Evolutionary conservation across 2,113 vertebrate species (phyloP), one percentile per base, ranked within the genome.

Genomic region (Thinocorus orbignyianus): DNA sequence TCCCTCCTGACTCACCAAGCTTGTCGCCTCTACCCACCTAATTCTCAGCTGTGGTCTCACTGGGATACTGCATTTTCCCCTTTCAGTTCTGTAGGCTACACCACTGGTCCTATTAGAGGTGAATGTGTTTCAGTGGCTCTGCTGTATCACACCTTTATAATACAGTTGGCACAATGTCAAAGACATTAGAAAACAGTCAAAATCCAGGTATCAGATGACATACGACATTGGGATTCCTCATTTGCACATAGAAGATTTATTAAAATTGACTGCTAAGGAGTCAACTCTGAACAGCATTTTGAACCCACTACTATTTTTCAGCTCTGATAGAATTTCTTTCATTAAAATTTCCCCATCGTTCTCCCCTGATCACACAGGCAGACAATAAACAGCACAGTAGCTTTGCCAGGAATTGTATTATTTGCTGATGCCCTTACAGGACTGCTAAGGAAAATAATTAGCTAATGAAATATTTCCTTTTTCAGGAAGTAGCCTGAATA

Each of bases 401-500:
- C 80, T 88, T 90, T 94, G 72, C 65, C 68, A 95, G 77, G 66
- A 95, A 81, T 30, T 68, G 42, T 58, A 55, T 78, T 88, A 77
- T 88, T 60, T 86, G 90, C 69, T 72, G 80, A 88, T 92, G 86
- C n/a, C 64, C 90, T 65, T 57, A 81, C 11, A 65, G 65, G 51
- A 72, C 48, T 72, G 60, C 72, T 86, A 52, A 95, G 46, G 52
- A 96, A 94, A 95, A 96, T 52, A 87, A 94, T 79, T 72, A 81
- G 57, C 73, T 92, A 96, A 94, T 85, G 86, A 93, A 94, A 95
- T 48, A 93, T 79, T 92, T 92, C 73, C 91, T 93, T 97, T 83
- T 93, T 76, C 86, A 93, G 90, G 69, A 94, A 94, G 93, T 30
- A 91, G 76, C 25, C 41, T 65, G 80, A 83, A 88, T 10, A 78